phyloP scores from a whole-genome alignment of 1,140 invertebrate species.

The Neodiprion pinetum region DNA sequence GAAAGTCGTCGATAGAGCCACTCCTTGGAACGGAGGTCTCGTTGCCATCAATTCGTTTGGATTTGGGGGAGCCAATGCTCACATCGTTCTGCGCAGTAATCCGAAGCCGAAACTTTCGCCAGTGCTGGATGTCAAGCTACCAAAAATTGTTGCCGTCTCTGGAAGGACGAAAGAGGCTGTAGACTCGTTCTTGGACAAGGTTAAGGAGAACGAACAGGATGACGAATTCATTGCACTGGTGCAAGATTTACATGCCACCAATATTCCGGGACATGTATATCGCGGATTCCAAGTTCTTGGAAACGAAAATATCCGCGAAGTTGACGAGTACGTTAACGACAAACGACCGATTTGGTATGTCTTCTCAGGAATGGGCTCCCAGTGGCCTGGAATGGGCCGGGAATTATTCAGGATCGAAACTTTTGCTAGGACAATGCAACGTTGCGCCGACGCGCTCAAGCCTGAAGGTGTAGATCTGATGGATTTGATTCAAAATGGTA shows the following conservation, averaged over 20 bases:
- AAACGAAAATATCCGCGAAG: conserved; percentile 51
- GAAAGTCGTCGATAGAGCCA: conserved; percentile 83
- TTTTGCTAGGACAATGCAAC: conserved; percentile 81
- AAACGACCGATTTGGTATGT: conserved; percentile 90
- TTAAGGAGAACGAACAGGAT: conserved; percentile 67
- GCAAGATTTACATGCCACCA: conserved; percentile 74
- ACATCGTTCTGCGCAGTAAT: conserved; percentile 84
- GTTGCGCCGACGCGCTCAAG: conserved; percentile 77
- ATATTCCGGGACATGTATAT: conserved; percentile 74
- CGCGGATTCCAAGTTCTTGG: conserved; percentile 81
- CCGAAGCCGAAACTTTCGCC: conserved; percentile 71
- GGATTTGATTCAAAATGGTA: conserved; percentile 78
- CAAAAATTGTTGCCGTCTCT: conserved; percentile 79
- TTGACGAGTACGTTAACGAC: conserved; percentile 56
- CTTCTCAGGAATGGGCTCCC: conserved; percentile 96
- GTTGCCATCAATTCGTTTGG: conserved; percentile 95
- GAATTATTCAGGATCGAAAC: conserved; percentile 80
- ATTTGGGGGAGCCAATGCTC: conserved; percentile 96
- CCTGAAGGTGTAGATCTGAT: conserved; percentile 83
- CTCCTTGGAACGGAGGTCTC: conserved; percentile 83
- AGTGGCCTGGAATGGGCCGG: conserved; percentile 95
- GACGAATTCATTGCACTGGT: conserved; percentile 81
- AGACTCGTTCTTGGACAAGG: conserved; percentile 70
- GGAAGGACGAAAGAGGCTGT: conserved; percentile 87
- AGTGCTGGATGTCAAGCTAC: conserved; percentile 62